These are phyloP conservation scores for Palythoa caribaeorum DNA, from an alignment of 92 coral and sea anemone genomes.

Conservation along the genomic window DNA sequence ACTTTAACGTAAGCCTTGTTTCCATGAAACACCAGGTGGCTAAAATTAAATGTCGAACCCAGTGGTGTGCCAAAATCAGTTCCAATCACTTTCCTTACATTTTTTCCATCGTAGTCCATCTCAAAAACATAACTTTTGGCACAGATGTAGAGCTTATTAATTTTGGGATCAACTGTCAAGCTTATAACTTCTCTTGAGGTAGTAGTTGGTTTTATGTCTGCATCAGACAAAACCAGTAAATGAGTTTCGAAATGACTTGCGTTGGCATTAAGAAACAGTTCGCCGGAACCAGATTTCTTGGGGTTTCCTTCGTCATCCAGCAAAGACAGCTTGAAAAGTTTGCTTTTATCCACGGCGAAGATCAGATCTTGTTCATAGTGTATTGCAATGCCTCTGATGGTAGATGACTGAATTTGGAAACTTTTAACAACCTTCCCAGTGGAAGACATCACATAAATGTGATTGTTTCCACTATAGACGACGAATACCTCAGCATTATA, in stretches of 20 bases:
- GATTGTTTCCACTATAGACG: not conserved
- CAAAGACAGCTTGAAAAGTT: constrained; percentile 24
- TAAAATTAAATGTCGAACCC: not conserved
- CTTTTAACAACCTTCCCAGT: not conserved
- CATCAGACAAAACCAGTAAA: too few relatives aligned
- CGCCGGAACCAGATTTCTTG: constrained; percentile 40
- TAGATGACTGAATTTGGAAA: not conserved
- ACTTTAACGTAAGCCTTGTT: not conserved
- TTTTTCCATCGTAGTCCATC: constrained; percentile 13
- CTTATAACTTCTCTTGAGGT: not conserved
- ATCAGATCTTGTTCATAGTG: constrained; percentile 47
- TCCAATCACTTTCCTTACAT: not conserved
- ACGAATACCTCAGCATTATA: not conserved
- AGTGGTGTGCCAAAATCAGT: not conserved
- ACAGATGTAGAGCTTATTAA: not conserved
- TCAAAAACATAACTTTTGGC: not conserved
- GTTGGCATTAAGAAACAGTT: constrained; percentile 11
- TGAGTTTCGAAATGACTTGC: constrained; percentile 10
- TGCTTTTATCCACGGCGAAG: not conserved
- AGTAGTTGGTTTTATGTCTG: too few relatives aligned
- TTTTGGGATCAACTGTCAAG: not conserved
- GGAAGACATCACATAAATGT: not conserved
- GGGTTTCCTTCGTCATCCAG: constrained; percentile 41
- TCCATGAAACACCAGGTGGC: not conserved
- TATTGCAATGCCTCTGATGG: constrained; percentile 12